Evolutionary conservation across 2,888 invertebrate species (phyloP).

Genomic region (Imbricaverruca yamaguchii): DNA sequence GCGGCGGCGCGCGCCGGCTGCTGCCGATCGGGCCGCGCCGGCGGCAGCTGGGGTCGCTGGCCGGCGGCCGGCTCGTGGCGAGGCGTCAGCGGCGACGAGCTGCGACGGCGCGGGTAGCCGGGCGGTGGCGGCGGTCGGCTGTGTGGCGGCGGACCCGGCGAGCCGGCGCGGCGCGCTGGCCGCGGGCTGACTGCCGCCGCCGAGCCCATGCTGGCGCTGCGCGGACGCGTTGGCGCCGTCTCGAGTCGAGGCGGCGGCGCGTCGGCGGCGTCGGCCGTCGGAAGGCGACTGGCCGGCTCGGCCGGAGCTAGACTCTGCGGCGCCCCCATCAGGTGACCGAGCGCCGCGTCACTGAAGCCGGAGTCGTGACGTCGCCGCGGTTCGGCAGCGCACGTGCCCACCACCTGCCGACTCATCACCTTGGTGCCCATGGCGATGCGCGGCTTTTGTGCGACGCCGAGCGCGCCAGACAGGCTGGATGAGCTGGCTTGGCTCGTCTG

Average conservation of each 20-base stretch:
- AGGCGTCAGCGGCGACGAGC: not conserved
- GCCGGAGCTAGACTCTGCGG: not conserved
- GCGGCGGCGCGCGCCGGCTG: not conserved
- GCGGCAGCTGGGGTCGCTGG: not conserved
- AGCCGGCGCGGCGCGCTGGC: not conserved
- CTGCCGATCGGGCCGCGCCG: not conserved
- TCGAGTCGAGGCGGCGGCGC: conserved; percentile 11
- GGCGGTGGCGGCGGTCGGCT: not conserved
- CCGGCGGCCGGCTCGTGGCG: not conserved
- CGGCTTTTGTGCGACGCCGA: conserved; percentile 34
- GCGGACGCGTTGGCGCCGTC: conserved; percentile 27
- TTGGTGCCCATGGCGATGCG: conserved; percentile 40
- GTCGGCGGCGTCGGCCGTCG: not conserved
- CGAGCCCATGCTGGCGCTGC: conserved; percentile 32
- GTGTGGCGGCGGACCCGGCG: conserved; percentile 22
- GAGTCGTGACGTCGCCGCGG: conserved; percentile 20
- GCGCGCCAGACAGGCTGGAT: conserved; percentile 29
- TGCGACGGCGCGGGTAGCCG: not conserved
- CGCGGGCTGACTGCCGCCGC: not conserved
- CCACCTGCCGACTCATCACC: conserved; percentile 35
- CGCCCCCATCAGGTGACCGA: conserved; percentile 27
- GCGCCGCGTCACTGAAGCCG: conserved; percentile 26
- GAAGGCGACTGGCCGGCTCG: not conserved
- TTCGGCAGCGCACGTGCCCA: not conserved
- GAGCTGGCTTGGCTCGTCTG: conserved; percentile 30